Evolutionary conservation across 2,888 invertebrate species (phyloP), one percentile per base, ranked within the genome.

Genomic region (Pristionchus arcanus): DNA sequence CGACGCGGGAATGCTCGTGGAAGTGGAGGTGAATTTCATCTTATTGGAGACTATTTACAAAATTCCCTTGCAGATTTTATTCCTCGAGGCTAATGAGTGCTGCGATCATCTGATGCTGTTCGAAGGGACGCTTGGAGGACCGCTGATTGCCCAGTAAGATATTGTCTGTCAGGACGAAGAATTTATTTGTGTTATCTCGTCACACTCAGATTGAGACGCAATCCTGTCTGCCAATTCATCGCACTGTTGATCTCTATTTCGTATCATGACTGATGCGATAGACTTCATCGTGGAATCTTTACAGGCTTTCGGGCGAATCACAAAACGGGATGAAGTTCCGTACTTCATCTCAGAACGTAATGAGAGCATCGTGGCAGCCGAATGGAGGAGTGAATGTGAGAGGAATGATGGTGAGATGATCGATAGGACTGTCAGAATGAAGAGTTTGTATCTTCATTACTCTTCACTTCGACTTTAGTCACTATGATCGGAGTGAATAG

Each of bases 311-410:
- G 13, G 68, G 68, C 1, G 68, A 68, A 16, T 2, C 2, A 7
- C 7, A 74, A 3, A 37, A 21, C 37, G 59, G 59, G 7, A 3
- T 2, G 7, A 74, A 37, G 31, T 74, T 37, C 74, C 37, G 74
- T 0, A 74, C 34, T 34, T 7, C 74, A 5, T 19, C 74, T 16
- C 34, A 74, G 74, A 74, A 74, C 37, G 74, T 74, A 15, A 74
- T 74, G 74, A 74, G 74, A 19, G 74, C 74, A 3, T 74, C 74
- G 21, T 74, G 74, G 74, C 74, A 74, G 37, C 74, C 74, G 37
- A 34, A 74, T 15, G 74, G 74, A 21, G 74, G 74, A 74, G 74
- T 74, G 31, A 74, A 74, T 74, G 74, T 74, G 34, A 34, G 21
- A 37, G 74, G 74, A 37, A 74, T 37, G 59, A 63, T 63, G 59